phyloP scores from a whole-genome alignment of 1,140 invertebrate genomes.

The Tetramorium parvispinum region DNA sequence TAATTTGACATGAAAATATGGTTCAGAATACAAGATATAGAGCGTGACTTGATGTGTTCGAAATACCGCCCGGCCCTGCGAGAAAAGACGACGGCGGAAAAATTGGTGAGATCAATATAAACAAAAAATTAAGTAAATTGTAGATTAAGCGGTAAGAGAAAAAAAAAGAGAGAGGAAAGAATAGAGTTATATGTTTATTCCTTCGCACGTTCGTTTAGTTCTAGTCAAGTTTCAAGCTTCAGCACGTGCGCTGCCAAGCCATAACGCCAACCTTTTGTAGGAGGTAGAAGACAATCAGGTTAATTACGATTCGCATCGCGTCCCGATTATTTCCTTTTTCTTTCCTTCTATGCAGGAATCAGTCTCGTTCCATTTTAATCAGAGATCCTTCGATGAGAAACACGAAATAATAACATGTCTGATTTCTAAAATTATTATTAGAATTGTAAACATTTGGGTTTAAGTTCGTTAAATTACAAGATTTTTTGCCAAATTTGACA shows the following conservation, averaged over 20 bases:
- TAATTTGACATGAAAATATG: neutral
- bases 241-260: constrained; percentile 72
- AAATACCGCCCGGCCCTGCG: constrained; percentile 13
- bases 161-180: constrained; percentile 14
- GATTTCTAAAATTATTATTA: neutral
- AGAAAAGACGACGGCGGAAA: constrained; percentile 30
- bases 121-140: constrained; percentile 42
- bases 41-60: neutral
- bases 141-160: constrained; percentile 19
- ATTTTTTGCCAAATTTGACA: neutral
- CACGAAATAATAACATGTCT: constrained; percentile 4
- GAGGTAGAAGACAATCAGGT: constrained; percentile 76
- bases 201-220: constrained; percentile 73
- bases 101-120: constrained; percentile 51
- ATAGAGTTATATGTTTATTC: constrained; percentile 56
- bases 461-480: neutral
- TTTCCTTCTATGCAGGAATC: constrained; percentile 35
- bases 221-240: constrained; percentile 78
- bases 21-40: neutral
- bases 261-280: constrained; percentile 60
- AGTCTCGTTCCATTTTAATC: constrained; percentile 69
- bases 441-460: neutral
- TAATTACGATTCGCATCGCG: constrained; percentile 63
- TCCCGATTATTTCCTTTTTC: constrained; percentile 62
- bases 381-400: neutral